Base-by-base conservation (phyloP, 92 coral and sea anemone genomes). In the Metridium senile region DNA sequence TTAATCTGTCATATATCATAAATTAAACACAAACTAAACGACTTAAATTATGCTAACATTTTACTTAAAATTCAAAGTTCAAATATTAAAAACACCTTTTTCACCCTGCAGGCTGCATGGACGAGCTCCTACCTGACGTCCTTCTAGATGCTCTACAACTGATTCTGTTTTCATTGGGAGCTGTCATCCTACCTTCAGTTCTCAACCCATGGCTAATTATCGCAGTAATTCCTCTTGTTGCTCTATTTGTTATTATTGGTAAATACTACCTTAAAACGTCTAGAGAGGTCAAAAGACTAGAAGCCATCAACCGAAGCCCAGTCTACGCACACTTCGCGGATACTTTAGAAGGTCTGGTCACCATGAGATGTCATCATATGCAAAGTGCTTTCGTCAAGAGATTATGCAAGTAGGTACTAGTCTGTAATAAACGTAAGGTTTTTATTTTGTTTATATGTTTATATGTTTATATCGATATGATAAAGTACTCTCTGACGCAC, bases 271-370 rank as follows among this genome's bases (percentile, higher is more conserved):
- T 81, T 3, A 80, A 86, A 35, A 75, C 86, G 31, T 81, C 90
- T 0, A 56, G 90, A 61, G 90, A 86, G n/a, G 72, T 86, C 76
- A 86, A 86, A 25, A 72, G 90, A 25, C 72, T 86, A 29, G 90
- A 86, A 56, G 90, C 90, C 39, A 75, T 86, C 58, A 86, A 86
- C 53, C 82, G 90, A 33, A 86, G 90, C 76, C 90, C 90, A 81
- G 86, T 86, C 74, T 86, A 81, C 71, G 62, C 90, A 47, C 90
- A 80, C 72, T 66, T 86, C 58, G 84, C 90, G 39, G 86, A 86
- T 70, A 86, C 90, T 22, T 69, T 86, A 21, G 90, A 66, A 75
- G 90, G 90, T 82, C 28, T 86, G 90, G 90, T 86, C 61, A 86
- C 90, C 11, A 86, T 78, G 65, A 78, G 90, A 54, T 86, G 86